Evolutionary conservation across 2,888 invertebrate species (phyloP).

Genomic region (Helicoverpa assulta): DNA sequence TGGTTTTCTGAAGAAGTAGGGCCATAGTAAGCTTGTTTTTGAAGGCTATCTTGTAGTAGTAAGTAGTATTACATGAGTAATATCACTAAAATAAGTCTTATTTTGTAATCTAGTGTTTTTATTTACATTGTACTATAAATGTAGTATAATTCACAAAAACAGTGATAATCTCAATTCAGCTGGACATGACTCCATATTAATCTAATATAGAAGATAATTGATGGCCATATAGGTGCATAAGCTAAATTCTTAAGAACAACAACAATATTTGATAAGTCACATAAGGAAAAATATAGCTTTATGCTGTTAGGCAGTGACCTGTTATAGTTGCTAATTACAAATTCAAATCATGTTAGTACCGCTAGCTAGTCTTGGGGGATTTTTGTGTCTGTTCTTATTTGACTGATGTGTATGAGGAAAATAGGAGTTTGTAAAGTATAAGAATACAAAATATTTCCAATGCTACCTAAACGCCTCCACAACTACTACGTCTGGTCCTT

Average conservation of each 20-base stretch:
- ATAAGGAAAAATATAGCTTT: constrained; percentile 28
- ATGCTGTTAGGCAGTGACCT: constrained; percentile 11
- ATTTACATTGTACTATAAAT: constrained; percentile 10
- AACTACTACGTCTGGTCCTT: no score
- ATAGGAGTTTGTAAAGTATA: neutral
- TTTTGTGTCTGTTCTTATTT: constrained; percentile 6
- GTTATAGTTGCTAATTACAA: constrained; percentile 36
- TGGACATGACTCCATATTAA: constrained; percentile 22
- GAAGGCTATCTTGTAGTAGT: neutral
- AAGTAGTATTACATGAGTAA: constrained; percentile 5
- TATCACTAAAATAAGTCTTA: neutral
- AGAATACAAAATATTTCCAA: no score
- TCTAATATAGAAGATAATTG: constrained; percentile 15
- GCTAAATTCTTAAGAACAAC: neutral
- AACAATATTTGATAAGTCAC: constrained; percentile 9
- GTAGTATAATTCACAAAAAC: constrained; percentile 23
- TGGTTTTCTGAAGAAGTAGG: no score
- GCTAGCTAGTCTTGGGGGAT: constrained; percentile 1
- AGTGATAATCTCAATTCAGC: constrained; percentile 4
- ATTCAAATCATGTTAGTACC: constrained; percentile 30
- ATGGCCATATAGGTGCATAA: neutral
- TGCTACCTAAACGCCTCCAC: no score
- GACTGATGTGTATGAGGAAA: neutral
- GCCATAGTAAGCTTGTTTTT: neutral
- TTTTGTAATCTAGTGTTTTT: constrained; percentile 15